Base-by-base conservation (phyloP, 2,113 vertebrate genomes). In the Chunga burmeisteri region DNA sequence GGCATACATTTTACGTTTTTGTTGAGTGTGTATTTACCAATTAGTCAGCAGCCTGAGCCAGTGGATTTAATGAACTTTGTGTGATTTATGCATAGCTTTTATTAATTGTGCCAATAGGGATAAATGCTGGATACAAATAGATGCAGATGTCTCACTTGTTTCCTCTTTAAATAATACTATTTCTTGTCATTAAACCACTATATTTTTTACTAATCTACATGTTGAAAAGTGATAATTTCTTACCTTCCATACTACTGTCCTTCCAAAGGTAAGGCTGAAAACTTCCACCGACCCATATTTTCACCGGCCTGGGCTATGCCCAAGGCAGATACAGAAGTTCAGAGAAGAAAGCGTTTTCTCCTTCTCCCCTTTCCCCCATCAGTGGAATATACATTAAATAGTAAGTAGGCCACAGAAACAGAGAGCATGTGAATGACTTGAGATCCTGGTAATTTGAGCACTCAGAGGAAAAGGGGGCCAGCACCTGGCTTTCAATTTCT, bases 41-140 rank as follows among this genome's bases (percentile, higher is more conserved):
- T 98, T 98, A 98, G 94, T 97, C 96, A 98, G 90, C 94, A 97
- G 92, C 86, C 67, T 83, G 92, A 98, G 96, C 96, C 93, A 92
- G 95, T 94, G 90, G 96, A 94, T 98, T 98, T 98, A 98, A 98
- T 97, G 94, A 97, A 98, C 90, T 98, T 96, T 17, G 11, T 96
- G 96, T 97, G 97, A 98, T 98, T 98, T 98, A 98, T 98, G 97
- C 89, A 92, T 94, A 96, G 82, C 90, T 96, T 96, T 96, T 98
- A 98, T 98, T 98, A 98, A 98, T 94, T 97, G 92, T 95, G 93
- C 95, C 97, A 97, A 50, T 96, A 88, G 95, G 97, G 98, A 98
- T 98, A 94, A 98, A 98, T 36, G 9, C 67, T 63, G 55, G 90
- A 85, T 97, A 98, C 91, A 98, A 97, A 98, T 97, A 97, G 78